These are phyloP conservation scores for Geodia barretti DNA, from an alignment of 37 sponge, comb jelly and placozoan genomes.

Conservation along the genomic window DNA sequence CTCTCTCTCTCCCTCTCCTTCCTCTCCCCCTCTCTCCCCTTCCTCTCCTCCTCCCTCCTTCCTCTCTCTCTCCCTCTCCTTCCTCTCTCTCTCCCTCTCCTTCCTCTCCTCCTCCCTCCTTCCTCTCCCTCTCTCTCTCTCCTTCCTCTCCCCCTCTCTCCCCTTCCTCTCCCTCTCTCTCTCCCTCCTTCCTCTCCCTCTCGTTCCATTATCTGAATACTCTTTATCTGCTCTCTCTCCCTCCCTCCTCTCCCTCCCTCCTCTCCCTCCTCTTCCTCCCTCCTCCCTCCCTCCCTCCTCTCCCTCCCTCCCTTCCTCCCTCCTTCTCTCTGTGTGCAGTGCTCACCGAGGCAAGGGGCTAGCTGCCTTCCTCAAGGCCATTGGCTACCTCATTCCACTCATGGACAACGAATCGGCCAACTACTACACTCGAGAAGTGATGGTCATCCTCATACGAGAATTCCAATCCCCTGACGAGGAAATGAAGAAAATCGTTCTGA, in stretches of 20 bases:
- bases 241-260: not conserved
- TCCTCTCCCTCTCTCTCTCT: not conserved
- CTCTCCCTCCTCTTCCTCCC: not conserved
- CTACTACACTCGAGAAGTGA: constrained; percentile 96
- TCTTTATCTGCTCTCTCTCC: not conserved
- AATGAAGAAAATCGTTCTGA: constrained; percentile 99
- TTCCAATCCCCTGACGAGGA: constrained; percentile 99
- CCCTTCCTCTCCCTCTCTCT: not conserved
- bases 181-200: not conserved
- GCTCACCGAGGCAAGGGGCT: constrained; percentile 83
- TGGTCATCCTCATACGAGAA: constrained; percentile 97
- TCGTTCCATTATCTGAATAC: too few species aligned
- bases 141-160: not conserved
- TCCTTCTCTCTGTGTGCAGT: not conserved
- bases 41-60: not conserved
- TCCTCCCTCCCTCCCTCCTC: constrained; percentile 9
- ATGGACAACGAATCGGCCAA: constrained; percentile 98
- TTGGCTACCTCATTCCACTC: constrained; percentile 98
- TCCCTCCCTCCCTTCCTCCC: not conserved
- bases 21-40: not conserved
- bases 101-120: not conserved
- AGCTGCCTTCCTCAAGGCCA: constrained; percentile 99
- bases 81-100: not conserved
- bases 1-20: not conserved
- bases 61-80: not conserved